phyloP scores from a whole-genome alignment of 2,113 vertebrate species.

The Tychaedon coryphoeus region DNA sequence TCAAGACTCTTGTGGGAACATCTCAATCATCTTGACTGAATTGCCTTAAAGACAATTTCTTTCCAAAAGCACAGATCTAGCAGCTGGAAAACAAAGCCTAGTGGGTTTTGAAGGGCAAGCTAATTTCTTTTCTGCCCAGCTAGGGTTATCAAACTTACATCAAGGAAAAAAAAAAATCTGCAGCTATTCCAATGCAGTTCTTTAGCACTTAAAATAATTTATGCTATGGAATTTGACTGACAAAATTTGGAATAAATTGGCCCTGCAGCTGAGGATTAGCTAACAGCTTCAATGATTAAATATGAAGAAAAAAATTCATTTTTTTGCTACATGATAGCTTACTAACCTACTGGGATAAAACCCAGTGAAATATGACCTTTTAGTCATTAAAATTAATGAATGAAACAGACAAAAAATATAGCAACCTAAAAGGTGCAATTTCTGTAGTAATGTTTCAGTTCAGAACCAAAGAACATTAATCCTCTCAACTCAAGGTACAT shows the following conservation, averaged over 20 bases:
- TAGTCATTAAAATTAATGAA: slow-evolving; percentile 10
- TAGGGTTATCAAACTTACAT: not conserved
- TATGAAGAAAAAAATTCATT: not conserved
- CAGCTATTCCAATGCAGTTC: not conserved
- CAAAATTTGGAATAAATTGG: not conserved
- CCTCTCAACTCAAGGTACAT: not conserved
- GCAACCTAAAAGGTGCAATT: not conserved
- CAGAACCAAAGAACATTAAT: not conserved
- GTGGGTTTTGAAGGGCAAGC: not conserved
- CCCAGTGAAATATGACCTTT: not conserved
- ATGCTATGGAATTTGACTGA: not conserved
- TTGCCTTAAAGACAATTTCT: not conserved
- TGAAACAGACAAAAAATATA: not conserved
- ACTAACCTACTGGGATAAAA: not conserved
- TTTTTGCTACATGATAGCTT: not conserved
- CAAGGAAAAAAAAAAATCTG: no score
- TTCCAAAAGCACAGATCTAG: not conserved
- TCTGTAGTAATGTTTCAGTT: not conserved
- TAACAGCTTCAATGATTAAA: not conserved
- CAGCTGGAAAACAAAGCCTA: not conserved
- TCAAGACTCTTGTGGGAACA: not conserved
- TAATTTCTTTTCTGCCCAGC: not conserved
- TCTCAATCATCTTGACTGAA: not conserved
- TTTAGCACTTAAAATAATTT: not conserved
- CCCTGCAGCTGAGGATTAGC: not conserved